A percentile compares a stretch with the other conserved stretches of the same genome.
phyloP scores from a whole-genome alignment of 1,140 invertebrate species.

The Apolygus lucorum region DNA sequence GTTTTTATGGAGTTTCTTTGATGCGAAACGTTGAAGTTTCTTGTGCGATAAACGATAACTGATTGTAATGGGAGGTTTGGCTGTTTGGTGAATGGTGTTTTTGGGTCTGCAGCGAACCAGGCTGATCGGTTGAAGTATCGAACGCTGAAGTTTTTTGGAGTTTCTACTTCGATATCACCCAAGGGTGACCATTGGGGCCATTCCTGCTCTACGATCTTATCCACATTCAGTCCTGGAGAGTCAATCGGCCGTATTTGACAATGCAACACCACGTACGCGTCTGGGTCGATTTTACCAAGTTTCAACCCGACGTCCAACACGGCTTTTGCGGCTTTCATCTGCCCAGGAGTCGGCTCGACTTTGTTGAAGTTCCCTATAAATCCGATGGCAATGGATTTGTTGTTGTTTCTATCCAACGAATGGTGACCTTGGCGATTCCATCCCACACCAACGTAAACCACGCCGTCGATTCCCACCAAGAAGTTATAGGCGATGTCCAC shows the following conservation, averaged over 20 bases:
- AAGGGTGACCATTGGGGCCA: slow-evolving; percentile 4
- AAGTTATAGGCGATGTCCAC: slow-evolving; percentile 67
- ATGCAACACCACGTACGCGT: slow-evolving; percentile 9
- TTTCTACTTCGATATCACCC: background rate
- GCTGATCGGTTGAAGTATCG: background rate
- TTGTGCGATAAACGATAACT: too few relatives aligned
- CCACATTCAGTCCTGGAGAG: background rate
- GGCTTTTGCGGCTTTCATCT: background rate
- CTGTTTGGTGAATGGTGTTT: background rate
- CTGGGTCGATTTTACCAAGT: background rate
- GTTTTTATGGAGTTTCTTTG: background rate
- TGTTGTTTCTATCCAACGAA: slow-evolving; percentile 55
- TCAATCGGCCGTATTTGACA: background rate
- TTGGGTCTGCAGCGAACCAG: background rate
- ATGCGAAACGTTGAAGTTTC: too few relatives aligned
- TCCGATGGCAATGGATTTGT: slow-evolving; percentile 50
- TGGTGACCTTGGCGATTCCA: slow-evolving; percentile 55
- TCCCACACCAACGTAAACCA: slow-evolving; percentile 63
- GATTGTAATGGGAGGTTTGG: background rate
- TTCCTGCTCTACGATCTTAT: background rate
- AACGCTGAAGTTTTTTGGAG: background rate
- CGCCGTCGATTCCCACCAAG: slow-evolving; percentile 65
- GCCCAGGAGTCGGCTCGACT: background rate
- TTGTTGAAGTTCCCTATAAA: slow-evolving; percentile 10
- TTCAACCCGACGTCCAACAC: slow-evolving; percentile 1